Base-by-base conservation (phyloP, 1,140 invertebrate genomes). In the Helicoverpa zea region DNA sequence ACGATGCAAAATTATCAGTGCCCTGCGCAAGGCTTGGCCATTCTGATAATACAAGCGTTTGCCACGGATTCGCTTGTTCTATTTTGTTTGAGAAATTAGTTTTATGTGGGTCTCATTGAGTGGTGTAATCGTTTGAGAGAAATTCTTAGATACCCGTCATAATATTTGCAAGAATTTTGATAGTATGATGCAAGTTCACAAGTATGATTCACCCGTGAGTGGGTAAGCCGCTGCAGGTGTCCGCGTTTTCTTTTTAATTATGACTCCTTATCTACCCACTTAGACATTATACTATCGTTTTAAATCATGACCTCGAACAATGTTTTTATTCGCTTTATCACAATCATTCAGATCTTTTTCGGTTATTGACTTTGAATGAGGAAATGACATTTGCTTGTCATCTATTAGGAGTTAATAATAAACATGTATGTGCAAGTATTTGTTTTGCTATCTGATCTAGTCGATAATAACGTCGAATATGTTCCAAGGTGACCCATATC, bases 1-100 rank as follows among this genome's bases (percentile, higher is more conserved):
- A 75, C 82, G 83, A 91, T 92, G 89, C 88, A 91, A 92, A 91
- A 90, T 92, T 86, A 89, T 89, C 80, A 85, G 84, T 79, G 86
- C 84, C 82, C 81, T 88, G 86, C 86, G 87, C 87, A 82, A 79
- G 68, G 79, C 75, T 88, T 80, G 87, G 73, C 80, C 77, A 83
- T 86, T 81, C 73, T 77, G 49, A 64, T 82, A 73, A 79, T 81
- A 85, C 68, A 83, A 81, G 49, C 63, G 81, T 80, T 59, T 58
- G 11, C 63, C 11, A 49, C 18, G 74, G 79, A 10, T 87, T 83
- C 63, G 63, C 73, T 49, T 74, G 13, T 47, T 51, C 2, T 18
- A 14, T 52, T 52, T 51, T 18, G 4, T 52, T 51, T 18, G 4
- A 9, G 3, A 43, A 43, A 43, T 43, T 43, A 3, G 35, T 43